Evolutionary conservation across 2,113 vertebrate genomes (phyloP), one percentile per base, ranked within the genome.

Genomic region (Xenopus borealis): DNA sequence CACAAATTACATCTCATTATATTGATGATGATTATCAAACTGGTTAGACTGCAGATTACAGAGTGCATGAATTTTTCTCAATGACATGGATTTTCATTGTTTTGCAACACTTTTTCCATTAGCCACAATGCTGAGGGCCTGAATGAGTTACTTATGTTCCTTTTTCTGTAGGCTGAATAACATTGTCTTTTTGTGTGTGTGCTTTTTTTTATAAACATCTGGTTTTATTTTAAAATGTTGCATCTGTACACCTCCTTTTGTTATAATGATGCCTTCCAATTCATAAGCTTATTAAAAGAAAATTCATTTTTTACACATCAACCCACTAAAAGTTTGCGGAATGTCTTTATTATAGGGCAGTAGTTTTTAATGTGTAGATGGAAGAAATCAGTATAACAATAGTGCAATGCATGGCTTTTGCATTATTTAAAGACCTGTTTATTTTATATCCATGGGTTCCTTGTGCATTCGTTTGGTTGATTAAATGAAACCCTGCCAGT

Each of bases 191-290:
- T 61, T 47, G 9, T 47, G 9, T 9, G 9, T 47, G 46, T 47
- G 9, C 23, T 47, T 11, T 47, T 47, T 73, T 52, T 46, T 62
- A 7, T 62, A 62, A 75, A 75, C 72, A 75, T 75, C 72, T 75
- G 72, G 65, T 75, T 75, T 68, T 20, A 69, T 69, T 75, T 75
- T 57, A 16, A 62, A 68, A 69, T 62, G 23, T 75, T 69, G 57
- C 72, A 75, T 65, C 72, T 75, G 72, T 74, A 52, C 53, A 67
- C 13, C 33, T 74, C 64, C 62, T 73, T 58, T 66, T 47, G 72
- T 75, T 75, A 62, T 17, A 33, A 62, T 14, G 65, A 45, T 52
- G 72, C 65, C 44, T 75, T 69, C 65, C 66, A 75, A 58, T 66
- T 62, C 72, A 40, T 57, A 75, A 62, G 45, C 45, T 69, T 61